Percentiles rank a stretch among this genome's conserved stretches.
Conservation (phyloP, 1,140 invertebrate genomes). For the Papilio aristodemus region DNA sequence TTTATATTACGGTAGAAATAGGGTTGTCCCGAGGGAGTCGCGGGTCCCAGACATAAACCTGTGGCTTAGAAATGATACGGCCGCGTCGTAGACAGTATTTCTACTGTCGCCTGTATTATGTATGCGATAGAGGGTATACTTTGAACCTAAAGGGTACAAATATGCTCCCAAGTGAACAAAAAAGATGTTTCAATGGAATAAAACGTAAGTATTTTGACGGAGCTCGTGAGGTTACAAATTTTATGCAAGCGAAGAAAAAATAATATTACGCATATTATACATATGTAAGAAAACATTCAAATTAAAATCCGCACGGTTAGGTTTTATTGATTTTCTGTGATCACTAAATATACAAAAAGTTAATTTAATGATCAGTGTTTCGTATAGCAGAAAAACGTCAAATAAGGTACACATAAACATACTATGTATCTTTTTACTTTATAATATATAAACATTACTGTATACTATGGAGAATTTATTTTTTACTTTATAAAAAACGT, state of each 20-base stretch:
- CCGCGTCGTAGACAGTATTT: conserved; percentile 26
- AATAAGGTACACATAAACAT: too few relatives aligned
- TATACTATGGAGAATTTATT: too few relatives aligned
- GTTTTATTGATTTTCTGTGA: too few relatives aligned
- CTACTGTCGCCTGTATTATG: conserved; percentile 24
- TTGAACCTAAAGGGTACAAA: conserved; percentile 19
- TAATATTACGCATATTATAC: too few relatives aligned
- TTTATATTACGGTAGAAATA: conserved; percentile 16
- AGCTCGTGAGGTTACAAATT: neutral
- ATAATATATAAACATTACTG: too few relatives aligned
- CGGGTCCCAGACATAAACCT: conserved; percentile 26
- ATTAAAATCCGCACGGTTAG: too few relatives aligned
- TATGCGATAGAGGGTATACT: conserved; percentile 21
- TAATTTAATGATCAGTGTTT: too few relatives aligned
- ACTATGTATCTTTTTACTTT: too few relatives aligned
- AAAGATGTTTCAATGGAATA: conserved; percentile 1
- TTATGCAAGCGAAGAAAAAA: neutral
- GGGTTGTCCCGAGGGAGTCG: conserved; percentile 26
- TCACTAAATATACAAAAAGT: too few relatives aligned
- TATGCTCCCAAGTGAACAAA: conserved; percentile 23
- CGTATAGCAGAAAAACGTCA: too few relatives aligned
- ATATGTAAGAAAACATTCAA: too few relatives aligned
- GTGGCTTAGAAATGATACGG: conserved; percentile 31
- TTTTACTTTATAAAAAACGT: too few relatives aligned
- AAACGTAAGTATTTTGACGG: conserved; percentile 12